phyloP scores from a whole-genome alignment of 2,113 vertebrate genomes.

The Seriola rivoliana region DNA sequence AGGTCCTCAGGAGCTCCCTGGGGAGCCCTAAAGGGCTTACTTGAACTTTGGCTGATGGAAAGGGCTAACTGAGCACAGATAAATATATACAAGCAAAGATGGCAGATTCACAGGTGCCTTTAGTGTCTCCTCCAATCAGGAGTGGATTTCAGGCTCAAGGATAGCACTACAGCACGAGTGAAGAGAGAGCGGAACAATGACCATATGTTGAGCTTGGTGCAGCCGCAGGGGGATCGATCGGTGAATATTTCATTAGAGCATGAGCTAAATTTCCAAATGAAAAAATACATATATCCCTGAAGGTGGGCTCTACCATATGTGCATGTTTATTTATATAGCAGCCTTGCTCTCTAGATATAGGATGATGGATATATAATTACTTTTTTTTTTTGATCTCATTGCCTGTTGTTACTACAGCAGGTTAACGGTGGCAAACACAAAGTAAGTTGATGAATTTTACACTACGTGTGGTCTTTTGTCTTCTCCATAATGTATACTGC shows the following conservation, averaged over 20 bases:
- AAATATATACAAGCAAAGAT: constrained; percentile 50
- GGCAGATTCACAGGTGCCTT: constrained; percentile 35
- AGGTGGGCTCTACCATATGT: constrained; percentile 74
- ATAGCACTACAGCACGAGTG: constrained; percentile 29
- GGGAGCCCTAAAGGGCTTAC: constrained; percentile 28
- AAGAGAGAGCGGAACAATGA: constrained; percentile 70
- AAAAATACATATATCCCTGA: constrained; percentile 77
- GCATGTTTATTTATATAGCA: constrained; percentile 76
- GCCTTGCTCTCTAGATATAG: constrained; percentile 46
- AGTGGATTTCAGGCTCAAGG: constrained; percentile 48
- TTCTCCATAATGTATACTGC: not conserved
- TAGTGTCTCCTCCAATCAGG: constrained; percentile 28
- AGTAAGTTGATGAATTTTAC: constrained; percentile 31
- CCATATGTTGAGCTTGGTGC: constrained; percentile 76
- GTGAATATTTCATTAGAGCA: constrained; percentile 78
- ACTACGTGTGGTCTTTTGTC: not conserved
- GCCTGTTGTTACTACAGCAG: constrained; percentile 45
- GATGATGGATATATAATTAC: constrained; percentile 72
- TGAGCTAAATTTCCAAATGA: constrained; percentile 76
- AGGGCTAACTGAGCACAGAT: constrained; percentile 29
- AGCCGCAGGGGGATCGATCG: constrained; percentile 63
- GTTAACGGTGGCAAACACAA: constrained; percentile 55
- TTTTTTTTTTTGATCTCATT: constrained; percentile 59
- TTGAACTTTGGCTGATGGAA: constrained; percentile 57
- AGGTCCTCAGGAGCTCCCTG: constrained; percentile 31